A percentile compares a stretch with the other conserved stretches of the same genome.
Evolutionary conservation across 2,888 invertebrate genomes (phyloP).

Genomic region (Eledone cirrhosa): DNA sequence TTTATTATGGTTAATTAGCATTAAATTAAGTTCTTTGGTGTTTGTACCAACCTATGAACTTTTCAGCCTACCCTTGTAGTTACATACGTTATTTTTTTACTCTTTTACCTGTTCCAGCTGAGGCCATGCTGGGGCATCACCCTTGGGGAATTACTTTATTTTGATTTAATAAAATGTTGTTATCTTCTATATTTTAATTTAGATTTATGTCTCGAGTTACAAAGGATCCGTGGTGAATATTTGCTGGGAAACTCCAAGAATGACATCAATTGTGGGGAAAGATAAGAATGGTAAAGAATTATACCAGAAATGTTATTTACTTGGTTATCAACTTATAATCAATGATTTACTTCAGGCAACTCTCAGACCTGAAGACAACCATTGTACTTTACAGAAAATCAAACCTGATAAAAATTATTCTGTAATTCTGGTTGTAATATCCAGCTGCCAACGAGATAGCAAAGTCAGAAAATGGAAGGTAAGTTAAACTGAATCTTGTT

Average conservation of each 20-base stretch:
- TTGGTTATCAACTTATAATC: slow-evolving; percentile 64
- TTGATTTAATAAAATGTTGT: too few relatives aligned
- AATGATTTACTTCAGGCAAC: slow-evolving; percentile 65
- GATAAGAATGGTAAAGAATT: slow-evolving; percentile 58
- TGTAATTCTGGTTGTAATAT: slow-evolving; percentile 64
- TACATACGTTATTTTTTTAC: too few relatives aligned
- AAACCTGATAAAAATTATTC: slow-evolving; percentile 63
- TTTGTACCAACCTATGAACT: too few relatives aligned
- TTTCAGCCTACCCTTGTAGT: too few relatives aligned
- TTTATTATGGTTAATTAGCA: too few relatives aligned
- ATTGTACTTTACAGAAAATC: slow-evolving; percentile 66
- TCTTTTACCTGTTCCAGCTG: too few relatives aligned
- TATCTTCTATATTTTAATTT: not conserved
- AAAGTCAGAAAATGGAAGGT: slow-evolving; percentile 49
- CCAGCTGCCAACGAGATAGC: slow-evolving; percentile 62
- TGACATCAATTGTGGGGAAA: slow-evolving; percentile 60
- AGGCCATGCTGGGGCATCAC: too few relatives aligned
- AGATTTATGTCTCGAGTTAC: slow-evolving; percentile 59
- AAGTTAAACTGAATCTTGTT: not conserved
- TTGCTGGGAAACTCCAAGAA: slow-evolving; percentile 66
- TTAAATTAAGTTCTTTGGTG: too few relatives aligned
- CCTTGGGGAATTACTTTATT: too few relatives aligned
- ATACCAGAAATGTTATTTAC: slow-evolving; percentile 61
- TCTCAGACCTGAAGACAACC: slow-evolving; percentile 61
- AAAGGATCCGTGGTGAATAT: slow-evolving; percentile 60